phyloP scores from a whole-genome alignment of 64 coral and sea anemone species.

The Trachythela sp. region DNA sequence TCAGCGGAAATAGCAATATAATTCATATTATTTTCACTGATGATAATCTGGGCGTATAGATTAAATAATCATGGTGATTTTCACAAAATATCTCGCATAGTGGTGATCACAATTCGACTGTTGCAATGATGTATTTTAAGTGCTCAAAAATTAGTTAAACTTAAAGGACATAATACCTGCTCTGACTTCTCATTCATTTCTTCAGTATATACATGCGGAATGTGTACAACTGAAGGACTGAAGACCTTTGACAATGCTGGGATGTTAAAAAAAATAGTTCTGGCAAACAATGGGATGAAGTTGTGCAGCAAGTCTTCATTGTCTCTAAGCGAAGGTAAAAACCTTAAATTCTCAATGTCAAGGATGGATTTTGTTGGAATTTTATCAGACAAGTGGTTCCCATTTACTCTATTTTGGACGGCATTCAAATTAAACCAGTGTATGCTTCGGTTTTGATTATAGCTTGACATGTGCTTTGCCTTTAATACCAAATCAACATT shows the following conservation, averaged over 20 bases:
- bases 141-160: no score
- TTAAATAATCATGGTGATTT: no score
- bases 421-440: slow-evolving; percentile 63
- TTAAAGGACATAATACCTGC: no score
- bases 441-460: slow-evolving; percentile 49
- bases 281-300: slow-evolving; percentile 24
- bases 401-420: slow-evolving; percentile 7
- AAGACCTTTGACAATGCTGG: slow-evolving; percentile 35
- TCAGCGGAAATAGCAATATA: no score
- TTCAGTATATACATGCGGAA: slow-evolving; percentile 46
- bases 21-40: no score
- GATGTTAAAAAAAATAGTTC: slow-evolving; percentile 10
- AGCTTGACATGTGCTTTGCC: neutral
- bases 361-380: neutral
- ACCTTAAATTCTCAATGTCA: slow-evolving; percentile 36
- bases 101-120: no score
- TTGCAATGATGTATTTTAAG: no score
- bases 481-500: neutral
- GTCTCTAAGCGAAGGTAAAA: slow-evolving; percentile 38
- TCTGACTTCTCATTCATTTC: slow-evolving; percentile 34
- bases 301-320: slow-evolving; percentile 47
- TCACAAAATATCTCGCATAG: no score
- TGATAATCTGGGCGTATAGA: no score
- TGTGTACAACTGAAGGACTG: slow-evolving; percentile 24
- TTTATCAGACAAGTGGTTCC: slow-evolving; percentile 24